phyloP scores from a whole-genome alignment of 2,797 vertebrate genomes.

The Eremophila alpestris region DNA sequence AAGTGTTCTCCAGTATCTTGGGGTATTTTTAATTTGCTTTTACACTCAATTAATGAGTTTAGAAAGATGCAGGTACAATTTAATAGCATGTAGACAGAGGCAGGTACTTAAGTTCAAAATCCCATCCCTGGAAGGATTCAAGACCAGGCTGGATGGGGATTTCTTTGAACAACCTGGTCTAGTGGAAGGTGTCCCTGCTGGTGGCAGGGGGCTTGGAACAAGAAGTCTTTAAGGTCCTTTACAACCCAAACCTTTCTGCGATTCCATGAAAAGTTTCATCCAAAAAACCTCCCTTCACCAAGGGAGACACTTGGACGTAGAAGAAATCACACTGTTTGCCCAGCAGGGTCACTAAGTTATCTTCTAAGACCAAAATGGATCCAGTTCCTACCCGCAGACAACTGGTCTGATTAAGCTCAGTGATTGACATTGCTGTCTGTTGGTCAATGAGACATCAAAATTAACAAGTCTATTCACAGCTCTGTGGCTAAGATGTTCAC shows the following conservation, averaged over 20 bases:
- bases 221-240: background rate
- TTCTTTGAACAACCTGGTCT: background rate
- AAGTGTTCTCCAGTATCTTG: background rate
- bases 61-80: background rate
- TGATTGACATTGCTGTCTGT: background rate
- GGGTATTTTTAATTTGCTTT: background rate
- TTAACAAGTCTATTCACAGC: background rate
- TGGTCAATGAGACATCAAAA: background rate
- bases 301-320: background rate
- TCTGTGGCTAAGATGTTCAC: background rate
- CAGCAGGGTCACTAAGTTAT: background rate
- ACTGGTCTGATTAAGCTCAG: background rate
- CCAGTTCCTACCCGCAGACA: background rate
- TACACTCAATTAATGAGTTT: background rate
- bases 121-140: background rate
- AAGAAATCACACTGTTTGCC: background rate
- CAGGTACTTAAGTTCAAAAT: background rate
- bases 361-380: background rate
- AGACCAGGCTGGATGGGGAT: background rate
- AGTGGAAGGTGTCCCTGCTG: background rate
- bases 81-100: background rate
- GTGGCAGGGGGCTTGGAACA: background rate
- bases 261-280: background rate
- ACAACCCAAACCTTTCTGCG: background rate
- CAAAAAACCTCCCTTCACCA: background rate